Evolutionary conservation across 1,140 invertebrate species (phyloP).

Genomic region (Antheraea pernyi): DNA sequence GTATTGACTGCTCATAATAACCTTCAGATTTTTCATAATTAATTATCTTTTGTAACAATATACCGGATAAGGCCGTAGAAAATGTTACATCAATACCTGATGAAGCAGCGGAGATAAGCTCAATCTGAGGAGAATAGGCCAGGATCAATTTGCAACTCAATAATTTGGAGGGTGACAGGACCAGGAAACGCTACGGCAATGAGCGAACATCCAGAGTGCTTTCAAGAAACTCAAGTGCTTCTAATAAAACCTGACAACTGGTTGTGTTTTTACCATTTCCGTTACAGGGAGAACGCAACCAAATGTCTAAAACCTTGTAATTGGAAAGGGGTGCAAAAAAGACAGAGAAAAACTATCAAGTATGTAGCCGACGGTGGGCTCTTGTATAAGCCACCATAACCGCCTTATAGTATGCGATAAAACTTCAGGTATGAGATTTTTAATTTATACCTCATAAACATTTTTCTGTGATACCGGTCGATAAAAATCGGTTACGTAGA

Average conservation of each 20-base stretch:
- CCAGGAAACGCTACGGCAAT: not conserved
- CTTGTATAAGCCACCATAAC: not conserved
- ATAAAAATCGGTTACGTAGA: constrained; percentile 4
- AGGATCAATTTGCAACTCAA: too few relatives aligned
- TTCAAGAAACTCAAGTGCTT: not conserved
- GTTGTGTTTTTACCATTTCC: too few relatives aligned
- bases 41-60: too few relatives aligned
- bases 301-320: constrained; percentile 19
- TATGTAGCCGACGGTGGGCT: constrained; percentile 17
- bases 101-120: not conserved
- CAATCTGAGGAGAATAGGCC: not conserved
- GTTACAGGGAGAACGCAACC: constrained; percentile 9
- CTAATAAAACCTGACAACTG: not conserved
- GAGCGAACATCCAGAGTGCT: not conserved
- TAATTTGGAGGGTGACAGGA: not conserved
- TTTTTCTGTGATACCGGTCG: constrained; percentile 35
- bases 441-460: constrained; percentile 47
- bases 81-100: not conserved
- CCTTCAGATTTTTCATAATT: too few relatives aligned
- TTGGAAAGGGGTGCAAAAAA: constrained; percentile 16
- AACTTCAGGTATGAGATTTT: constrained; percentile 23
- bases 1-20: too few relatives aligned
- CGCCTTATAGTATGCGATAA: constrained; percentile 33
- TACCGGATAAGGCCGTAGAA: too few relatives aligned
- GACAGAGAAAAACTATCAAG: constrained; percentile 20